phyloP scores from a whole-genome alignment of 2,113 vertebrate genomes.

The Ia io region DNA sequence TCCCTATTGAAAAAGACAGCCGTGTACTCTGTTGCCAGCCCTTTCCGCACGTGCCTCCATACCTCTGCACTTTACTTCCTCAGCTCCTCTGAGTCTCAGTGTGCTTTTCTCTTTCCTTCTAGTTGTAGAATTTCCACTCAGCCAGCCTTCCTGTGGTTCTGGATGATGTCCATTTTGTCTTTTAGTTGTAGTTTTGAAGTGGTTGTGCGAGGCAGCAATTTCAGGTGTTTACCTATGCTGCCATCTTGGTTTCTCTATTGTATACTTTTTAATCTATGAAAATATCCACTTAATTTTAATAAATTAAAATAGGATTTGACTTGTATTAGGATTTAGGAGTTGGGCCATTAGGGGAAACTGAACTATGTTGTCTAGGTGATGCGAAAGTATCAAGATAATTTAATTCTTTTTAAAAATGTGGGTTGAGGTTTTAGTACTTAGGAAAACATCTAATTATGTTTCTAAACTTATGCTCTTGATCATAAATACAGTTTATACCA shows the following conservation, averaged over 20 bases:
- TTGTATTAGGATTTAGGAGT: constrained; percentile 23
- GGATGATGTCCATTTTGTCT: too few relatives aligned
- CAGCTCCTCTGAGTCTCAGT: too few relatives aligned
- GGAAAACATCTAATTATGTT: background rate
- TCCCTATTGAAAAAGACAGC: too few relatives aligned
- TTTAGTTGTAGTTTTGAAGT: too few relatives aligned
- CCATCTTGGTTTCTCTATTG: constrained; percentile 28
- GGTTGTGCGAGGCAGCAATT: too few relatives aligned
- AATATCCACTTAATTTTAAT: constrained; percentile 48
- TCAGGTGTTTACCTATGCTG: too few relatives aligned
- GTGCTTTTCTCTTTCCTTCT: too few relatives aligned
- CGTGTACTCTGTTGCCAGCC: too few relatives aligned
- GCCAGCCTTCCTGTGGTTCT: too few relatives aligned
- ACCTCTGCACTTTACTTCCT: too few relatives aligned
- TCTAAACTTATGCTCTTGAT: background rate
- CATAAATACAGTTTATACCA: background rate
- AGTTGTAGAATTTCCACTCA: too few relatives aligned
- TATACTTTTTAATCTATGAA: constrained; percentile 77
- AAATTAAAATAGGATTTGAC: constrained; percentile 78
- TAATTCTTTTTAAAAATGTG: background rate
- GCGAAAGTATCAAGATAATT: background rate
- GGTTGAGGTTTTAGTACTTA: background rate
- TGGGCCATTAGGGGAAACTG: background rate
- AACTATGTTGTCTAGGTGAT: constrained; percentile 3
- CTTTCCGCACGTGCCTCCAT: too few relatives aligned